These are phyloP conservation scores for Strix occidentalis DNA, from an alignment of 2,797 vertebrate species.

Conservation along the genomic window DNA sequence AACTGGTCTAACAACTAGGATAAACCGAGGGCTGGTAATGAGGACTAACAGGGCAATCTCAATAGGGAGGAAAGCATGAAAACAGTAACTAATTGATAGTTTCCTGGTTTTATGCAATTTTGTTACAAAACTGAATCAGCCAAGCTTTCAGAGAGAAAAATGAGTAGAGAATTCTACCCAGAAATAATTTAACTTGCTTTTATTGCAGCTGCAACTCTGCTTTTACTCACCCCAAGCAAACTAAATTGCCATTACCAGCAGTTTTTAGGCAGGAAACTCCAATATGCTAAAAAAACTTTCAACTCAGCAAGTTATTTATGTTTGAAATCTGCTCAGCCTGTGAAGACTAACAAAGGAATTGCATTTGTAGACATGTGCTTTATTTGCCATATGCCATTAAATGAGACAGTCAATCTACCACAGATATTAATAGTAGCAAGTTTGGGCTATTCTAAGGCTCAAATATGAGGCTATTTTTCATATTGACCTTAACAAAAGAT, in stretches of 20 bases:
- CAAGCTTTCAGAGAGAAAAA: background rate
- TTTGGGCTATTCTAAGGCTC: constrained; percentile 42
- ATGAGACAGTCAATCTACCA: constrained; percentile 31
- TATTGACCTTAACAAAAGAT: background rate
- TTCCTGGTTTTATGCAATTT: background rate
- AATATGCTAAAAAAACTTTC: background rate
- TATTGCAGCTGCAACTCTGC: background rate
- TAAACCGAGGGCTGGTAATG: background rate
- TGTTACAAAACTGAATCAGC: background rate
- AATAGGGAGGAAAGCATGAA: background rate
- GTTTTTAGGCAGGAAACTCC: constrained; percentile 25
- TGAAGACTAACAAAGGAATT: constrained; percentile 54
- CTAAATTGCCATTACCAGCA: background rate
- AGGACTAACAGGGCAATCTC: background rate
- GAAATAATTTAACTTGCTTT: background rate
- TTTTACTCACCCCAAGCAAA: constrained; percentile 5
- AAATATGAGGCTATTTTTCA: constrained; percentile 4
- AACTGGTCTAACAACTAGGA: background rate
- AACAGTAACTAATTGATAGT: background rate
- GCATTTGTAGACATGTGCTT: constrained; percentile 29
- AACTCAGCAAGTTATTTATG: constrained; percentile 41
- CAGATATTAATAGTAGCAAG: constrained; percentile 27
- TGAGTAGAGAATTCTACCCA: background rate
- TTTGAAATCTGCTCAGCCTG: constrained; percentile 47
- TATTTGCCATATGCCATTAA: constrained; percentile 35